Evolutionary conservation across 2,113 vertebrate genomes (phyloP).

Genomic region (Columba janthina): DNA sequence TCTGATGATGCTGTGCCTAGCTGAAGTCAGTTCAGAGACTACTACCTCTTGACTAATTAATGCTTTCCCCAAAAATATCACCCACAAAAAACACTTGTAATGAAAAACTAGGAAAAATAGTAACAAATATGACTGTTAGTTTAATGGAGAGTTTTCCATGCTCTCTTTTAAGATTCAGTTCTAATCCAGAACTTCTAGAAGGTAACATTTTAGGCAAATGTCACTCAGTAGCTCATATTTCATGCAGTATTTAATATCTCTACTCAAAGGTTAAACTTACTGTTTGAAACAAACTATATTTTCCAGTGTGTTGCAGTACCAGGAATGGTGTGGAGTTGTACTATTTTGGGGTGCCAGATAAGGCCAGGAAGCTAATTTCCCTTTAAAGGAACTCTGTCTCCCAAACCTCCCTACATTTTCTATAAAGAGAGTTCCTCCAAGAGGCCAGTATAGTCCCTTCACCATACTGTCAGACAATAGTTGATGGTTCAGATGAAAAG

Average conservation of each 20-base stretch:
- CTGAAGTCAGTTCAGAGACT: not conserved
- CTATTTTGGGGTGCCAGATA: not conserved
- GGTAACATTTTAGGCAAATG: conserved; percentile 21
- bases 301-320: not conserved
- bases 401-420: not conserved
- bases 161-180: not conserved
- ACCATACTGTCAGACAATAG: not conserved
- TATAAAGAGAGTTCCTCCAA: not conserved
- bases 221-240: not conserved
- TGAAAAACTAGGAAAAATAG: not conserved
- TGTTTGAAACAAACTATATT: not conserved
- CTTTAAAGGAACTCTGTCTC: not conserved
- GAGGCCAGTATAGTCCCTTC: not conserved
- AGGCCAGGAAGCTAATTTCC: not conserved
- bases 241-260: not conserved
- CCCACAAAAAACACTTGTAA: not conserved
- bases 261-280: not conserved
- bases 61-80: not conserved
- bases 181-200: not conserved
- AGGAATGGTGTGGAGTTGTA: not conserved
- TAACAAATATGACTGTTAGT: not conserved
- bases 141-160: not conserved
- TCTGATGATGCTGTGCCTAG: not conserved
- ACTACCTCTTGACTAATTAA: not conserved
- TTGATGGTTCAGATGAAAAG: not conserved